A percentile compares a stretch with the other conserved stretches of the same genome.
phyloP scores from a whole-genome alignment of 1,140 invertebrate genomes.

The Heliconius nattereri region DNA sequence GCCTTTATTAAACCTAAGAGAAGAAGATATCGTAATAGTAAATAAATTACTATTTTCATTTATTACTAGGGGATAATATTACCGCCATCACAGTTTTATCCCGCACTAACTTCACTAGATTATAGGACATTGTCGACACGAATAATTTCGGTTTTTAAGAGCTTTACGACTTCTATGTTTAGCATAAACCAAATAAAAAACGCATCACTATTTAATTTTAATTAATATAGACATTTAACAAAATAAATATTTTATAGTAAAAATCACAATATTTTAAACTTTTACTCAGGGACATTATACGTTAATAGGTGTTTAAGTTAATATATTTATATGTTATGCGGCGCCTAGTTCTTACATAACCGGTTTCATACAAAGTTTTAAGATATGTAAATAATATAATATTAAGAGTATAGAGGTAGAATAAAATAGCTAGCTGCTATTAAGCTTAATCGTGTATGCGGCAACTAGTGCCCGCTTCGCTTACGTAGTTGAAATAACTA shows the following conservation, averaged over 20 bases:
- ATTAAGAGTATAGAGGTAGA: slow-evolving; percentile 11
- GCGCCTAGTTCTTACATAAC: slow-evolving; percentile 28
- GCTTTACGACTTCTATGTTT: too few species aligned
- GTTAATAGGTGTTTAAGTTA: neutral
- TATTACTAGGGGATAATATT: neutral
- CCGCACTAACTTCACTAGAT: too few species aligned
- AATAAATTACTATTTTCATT: neutral
- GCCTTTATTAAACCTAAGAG: neutral
- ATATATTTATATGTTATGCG: slow-evolving; percentile 26
- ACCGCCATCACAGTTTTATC: neutral
- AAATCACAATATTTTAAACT: neutral
- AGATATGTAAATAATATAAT: slow-evolving; percentile 25
- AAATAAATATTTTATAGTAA: neutral
- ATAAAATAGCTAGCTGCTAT: slow-evolving; percentile 1
- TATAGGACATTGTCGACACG: too few species aligned
- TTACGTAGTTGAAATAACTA: neutral
- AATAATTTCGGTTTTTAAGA: too few species aligned
- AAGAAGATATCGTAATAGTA: neutral
- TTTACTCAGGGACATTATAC: neutral
- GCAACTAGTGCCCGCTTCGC: neutral
- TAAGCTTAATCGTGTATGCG: neutral
- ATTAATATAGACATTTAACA: too few species aligned
- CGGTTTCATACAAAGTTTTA: slow-evolving; percentile 31
- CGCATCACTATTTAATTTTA: too few species aligned
- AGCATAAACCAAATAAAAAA: too few species aligned